Conservation (phyloP, 2,888 invertebrate genomes). For the Epistrophella euchroma region DNA sequence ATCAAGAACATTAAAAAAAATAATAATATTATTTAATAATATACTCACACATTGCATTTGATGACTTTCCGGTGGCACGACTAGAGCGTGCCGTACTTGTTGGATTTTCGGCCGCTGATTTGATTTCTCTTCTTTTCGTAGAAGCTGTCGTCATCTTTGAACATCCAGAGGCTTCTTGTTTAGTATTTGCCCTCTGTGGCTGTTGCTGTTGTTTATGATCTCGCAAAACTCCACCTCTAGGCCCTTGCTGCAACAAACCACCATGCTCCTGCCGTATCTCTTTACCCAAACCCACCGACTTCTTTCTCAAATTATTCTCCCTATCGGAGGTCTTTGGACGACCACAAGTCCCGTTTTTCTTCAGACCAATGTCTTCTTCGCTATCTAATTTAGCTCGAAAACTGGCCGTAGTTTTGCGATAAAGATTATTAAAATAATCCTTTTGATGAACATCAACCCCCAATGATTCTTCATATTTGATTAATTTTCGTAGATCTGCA, state of each 20-base stretch:
- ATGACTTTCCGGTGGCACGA: constrained; percentile 56
- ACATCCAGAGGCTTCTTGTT: not conserved
- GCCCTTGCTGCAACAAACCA: not conserved
- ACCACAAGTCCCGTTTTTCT: constrained; percentile 1
- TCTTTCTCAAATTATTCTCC: constrained; percentile 19
- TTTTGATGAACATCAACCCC: constrained; percentile 78
- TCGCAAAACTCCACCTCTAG: constrained; percentile 23
- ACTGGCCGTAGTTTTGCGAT: constrained; percentile 82
- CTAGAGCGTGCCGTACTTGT: constrained; percentile 46
- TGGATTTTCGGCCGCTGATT: constrained; percentile 6
- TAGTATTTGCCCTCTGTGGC: not conserved
- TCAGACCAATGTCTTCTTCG: not conserved
- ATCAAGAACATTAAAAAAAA: too few relatives aligned
- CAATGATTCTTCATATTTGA: constrained; percentile 82
- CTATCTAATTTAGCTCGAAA: constrained; percentile 82
- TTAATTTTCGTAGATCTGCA: constrained; percentile 82
- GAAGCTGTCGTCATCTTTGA: constrained; percentile 49
- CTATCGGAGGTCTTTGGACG: constrained; percentile 1
- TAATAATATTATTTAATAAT: not conserved
- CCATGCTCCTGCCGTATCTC: not conserved
- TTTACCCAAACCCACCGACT: not conserved
- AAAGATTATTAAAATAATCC: constrained; percentile 81
- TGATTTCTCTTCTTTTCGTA: constrained; percentile 17
- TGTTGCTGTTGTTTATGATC: constrained; percentile 29
- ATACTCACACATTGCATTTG: constrained; percentile 69